Percentiles rank a stretch among this genome's conserved stretches.
phyloP scores from a whole-genome alignment of 2,888 invertebrate species.

The Megastigmus dorsalis region DNA sequence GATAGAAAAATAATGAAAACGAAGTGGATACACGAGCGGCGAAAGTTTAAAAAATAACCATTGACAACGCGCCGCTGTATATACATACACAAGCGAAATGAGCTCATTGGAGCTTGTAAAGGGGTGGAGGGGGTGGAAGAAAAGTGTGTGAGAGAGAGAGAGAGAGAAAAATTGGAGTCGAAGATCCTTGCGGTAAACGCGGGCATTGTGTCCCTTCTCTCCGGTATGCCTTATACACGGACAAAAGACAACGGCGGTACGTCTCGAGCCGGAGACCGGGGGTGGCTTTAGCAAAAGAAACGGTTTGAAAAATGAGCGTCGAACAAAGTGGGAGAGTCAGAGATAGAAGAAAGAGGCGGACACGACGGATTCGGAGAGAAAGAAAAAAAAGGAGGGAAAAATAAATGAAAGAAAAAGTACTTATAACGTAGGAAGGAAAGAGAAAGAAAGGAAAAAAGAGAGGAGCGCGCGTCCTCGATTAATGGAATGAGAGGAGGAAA shows the following conservation, averaged over 20 bases:
- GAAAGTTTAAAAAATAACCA: too few species aligned
- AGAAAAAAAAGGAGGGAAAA: not conserved
- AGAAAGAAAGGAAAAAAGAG: slow-evolving; percentile 51
- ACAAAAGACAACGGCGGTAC: not conserved
- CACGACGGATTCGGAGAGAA: not conserved
- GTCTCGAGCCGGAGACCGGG: too few species aligned
- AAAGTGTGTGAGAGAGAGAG: too few species aligned
- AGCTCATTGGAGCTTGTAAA: too few species aligned
- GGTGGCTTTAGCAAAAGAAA: too few species aligned
- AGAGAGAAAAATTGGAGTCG: not conserved
- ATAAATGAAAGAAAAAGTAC: too few species aligned
- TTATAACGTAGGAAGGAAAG: slow-evolving; percentile 44
- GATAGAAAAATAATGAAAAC: too few species aligned
- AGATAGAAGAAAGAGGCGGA: not conserved
- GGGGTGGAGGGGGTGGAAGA: too few species aligned
- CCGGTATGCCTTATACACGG: not conserved
- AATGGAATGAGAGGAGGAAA: slow-evolving; percentile 38
- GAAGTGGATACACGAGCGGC: too few species aligned
- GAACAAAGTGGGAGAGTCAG: not conserved
- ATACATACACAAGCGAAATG: too few species aligned
- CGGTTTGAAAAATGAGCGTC: slow-evolving; percentile 25
- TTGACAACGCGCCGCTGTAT: too few species aligned
- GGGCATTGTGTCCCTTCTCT: not conserved
- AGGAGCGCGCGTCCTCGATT: slow-evolving; percentile 32
- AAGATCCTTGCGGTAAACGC: not conserved